Evolutionary conservation across 2,797 vertebrate species (phyloP).

Genomic region (Phylloscopus collybita): DNA sequence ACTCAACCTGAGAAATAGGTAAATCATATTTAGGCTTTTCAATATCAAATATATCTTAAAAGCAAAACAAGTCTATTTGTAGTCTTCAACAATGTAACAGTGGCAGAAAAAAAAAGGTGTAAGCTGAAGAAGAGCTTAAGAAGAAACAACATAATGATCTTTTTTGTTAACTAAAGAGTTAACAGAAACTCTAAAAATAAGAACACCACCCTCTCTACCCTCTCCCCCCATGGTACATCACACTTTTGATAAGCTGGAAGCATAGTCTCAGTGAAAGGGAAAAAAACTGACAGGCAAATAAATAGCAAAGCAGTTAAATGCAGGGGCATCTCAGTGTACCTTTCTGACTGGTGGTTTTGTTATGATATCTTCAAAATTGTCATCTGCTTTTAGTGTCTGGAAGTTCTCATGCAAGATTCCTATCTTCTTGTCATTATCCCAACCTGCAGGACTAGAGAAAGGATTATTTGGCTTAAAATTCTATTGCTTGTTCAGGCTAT

Average conservation of each 20-base stretch:
- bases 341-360: slow-evolving; percentile 96
- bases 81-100: neutral
- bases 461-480: slow-evolving; percentile 8
- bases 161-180: neutral
- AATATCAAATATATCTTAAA: neutral
- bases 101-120: neutral
- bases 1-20: neutral
- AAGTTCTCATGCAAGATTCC: slow-evolving; percentile 97
- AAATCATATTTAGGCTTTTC: neutral
- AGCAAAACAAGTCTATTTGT: neutral
- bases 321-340: slow-evolving; percentile 75
- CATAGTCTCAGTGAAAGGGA: neutral
- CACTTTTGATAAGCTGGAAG: neutral
- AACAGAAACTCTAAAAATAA: neutral
- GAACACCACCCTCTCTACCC: neutral
- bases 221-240: neutral
- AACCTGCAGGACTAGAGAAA: slow-evolving; percentile 90
- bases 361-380: slow-evolving; percentile 94
- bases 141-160: neutral
- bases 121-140: neutral
- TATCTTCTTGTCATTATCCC: slow-evolving; percentile 99
- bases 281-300: neutral
- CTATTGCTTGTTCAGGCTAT: neutral
- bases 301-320: neutral
- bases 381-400: slow-evolving; percentile 92